Conservation (phyloP, 2,888 invertebrate species). For the Drosophila longiperda region DNA sequence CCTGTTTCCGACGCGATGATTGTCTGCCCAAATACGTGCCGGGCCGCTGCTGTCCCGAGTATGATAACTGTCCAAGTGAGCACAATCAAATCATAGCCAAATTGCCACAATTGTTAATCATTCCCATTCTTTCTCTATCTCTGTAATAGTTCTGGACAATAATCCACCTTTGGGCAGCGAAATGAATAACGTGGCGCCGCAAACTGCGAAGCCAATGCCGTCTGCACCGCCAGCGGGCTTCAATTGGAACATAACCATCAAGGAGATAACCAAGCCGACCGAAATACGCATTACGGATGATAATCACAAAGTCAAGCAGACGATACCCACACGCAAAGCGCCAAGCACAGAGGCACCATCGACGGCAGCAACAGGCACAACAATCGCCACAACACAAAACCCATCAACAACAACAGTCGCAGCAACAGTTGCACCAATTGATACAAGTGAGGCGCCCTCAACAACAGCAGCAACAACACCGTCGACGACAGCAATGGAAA, state of each 20-base stretch:
- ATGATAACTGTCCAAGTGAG: conserved; percentile 91
- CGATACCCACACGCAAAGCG: conserved; percentile 75
- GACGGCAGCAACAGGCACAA: conserved; percentile 30
- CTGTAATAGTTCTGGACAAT: conserved; percentile 62
- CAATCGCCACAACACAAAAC: conserved; percentile 14
- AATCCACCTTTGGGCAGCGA: conserved; percentile 63
- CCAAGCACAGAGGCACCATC: conserved; percentile 53
- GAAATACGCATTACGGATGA: conserved; percentile 84
- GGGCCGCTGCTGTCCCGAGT: conserved; percentile 92
- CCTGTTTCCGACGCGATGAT: conserved; percentile 91
- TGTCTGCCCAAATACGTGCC: conserved; percentile 90
- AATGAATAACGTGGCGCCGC: conserved; percentile 25
- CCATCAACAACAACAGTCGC: conserved; percentile 26
- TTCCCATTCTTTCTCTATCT: neutral
- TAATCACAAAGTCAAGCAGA: conserved; percentile 69
- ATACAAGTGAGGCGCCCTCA: conserved; percentile 28
- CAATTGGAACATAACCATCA: conserved; percentile 84
- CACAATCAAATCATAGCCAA: conserved; percentile 23
- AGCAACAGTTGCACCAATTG: conserved; percentile 26
- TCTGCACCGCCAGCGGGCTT: conserved; percentile 51
- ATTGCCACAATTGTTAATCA: conserved; percentile 9
- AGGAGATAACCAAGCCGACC: conserved; percentile 84
- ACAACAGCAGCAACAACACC: conserved; percentile 28
- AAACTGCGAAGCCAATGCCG: conserved; percentile 47
- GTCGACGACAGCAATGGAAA: conserved; percentile 25